phyloP scores from a whole-genome alignment of 1,140 invertebrate species.

The Musca domestica region DNA sequence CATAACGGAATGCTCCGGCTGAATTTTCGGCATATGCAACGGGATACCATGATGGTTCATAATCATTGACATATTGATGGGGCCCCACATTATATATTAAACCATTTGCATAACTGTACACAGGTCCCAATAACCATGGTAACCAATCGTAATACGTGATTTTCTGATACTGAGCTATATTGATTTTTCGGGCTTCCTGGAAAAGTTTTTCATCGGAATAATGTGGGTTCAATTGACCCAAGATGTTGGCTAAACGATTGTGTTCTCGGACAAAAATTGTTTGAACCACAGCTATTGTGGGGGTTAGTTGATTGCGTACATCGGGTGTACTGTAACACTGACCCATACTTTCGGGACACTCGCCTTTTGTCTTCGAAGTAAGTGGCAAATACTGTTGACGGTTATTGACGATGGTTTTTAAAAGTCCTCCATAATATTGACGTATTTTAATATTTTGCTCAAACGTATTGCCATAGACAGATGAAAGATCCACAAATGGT shows the following conservation, averaged over 20 bases:
- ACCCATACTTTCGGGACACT: slow-evolving; percentile 62
- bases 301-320: slow-evolving; percentile 80
- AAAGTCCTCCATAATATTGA: slow-evolving; percentile 62
- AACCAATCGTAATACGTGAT: slow-evolving; percentile 84
- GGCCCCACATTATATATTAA: slow-evolving; percentile 60
- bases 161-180: slow-evolving; percentile 74
- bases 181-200: slow-evolving; percentile 81
- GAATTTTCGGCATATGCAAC: slow-evolving; percentile 79
- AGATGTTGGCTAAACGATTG: slow-evolving; percentile 75
- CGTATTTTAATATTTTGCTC: slow-evolving; percentile 62
- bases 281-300: slow-evolving; percentile 76
- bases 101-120: slow-evolving; percentile 66
- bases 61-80: slow-evolving; percentile 78
- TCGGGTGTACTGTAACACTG: slow-evolving; percentile 75
- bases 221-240: slow-evolving; percentile 76
- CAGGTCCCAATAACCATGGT: slow-evolving; percentile 70
- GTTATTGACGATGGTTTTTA: slow-evolving; percentile 59
- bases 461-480: slow-evolving; percentile 75
- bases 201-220: slow-evolving; percentile 84
- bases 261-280: slow-evolving; percentile 84
- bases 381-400: slow-evolving; percentile 67
- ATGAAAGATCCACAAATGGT: slow-evolving; percentile 78
- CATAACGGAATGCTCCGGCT: slow-evolving; percentile 80
- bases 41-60: slow-evolving; percentile 75
- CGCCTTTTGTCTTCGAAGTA: slow-evolving; percentile 61